These are phyloP conservation scores for Chrysina gloriosa DNA, from an alignment of 2,888 invertebrate species.

Conservation along the genomic window DNA sequence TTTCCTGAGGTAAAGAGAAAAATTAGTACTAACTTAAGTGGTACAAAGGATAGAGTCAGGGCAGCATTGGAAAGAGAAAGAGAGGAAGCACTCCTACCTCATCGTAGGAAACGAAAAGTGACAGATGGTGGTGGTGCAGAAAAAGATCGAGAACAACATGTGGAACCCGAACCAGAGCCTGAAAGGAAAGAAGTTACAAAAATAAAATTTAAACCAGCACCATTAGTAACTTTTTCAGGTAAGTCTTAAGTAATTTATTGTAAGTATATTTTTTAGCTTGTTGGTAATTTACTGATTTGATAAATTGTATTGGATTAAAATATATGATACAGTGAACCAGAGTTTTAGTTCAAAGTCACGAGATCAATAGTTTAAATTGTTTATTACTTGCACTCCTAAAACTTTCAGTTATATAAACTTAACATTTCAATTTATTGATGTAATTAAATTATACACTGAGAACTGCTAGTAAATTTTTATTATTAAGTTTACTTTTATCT, in stretches of 20 bases:
- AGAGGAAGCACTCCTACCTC: slow-evolving; percentile 78
- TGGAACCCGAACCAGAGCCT: slow-evolving; percentile 62
- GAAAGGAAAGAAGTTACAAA: slow-evolving; percentile 63
- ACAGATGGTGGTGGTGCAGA: slow-evolving; percentile 54
- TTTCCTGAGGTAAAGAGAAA: slow-evolving; percentile 71
- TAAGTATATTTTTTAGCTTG: too few relatives aligned
- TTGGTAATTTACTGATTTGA: too few relatives aligned
- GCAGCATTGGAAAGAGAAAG: slow-evolving; percentile 78
- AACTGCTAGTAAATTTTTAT: slow-evolving; percentile 11
- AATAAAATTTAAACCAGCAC: slow-evolving; percentile 74
- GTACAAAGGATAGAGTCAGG: slow-evolving; percentile 80
- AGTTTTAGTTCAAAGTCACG: too few relatives aligned
- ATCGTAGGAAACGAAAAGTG: slow-evolving; percentile 71
- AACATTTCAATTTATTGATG: too few relatives aligned
- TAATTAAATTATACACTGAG: not conserved
- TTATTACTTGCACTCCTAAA: too few relatives aligned
- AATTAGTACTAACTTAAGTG: slow-evolving; percentile 68
- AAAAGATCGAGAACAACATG: slow-evolving; percentile 53
- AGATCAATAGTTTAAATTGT: too few relatives aligned
- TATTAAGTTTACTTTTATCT: slow-evolving; percentile 15
- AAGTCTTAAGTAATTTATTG: too few relatives aligned
- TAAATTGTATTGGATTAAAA: too few relatives aligned
- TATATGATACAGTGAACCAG: too few relatives aligned
- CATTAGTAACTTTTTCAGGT: slow-evolving; percentile 81
- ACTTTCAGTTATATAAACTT: too few relatives aligned